Conservation (phyloP, 2,888 invertebrate species). For the Melanostoma scalare region DNA sequence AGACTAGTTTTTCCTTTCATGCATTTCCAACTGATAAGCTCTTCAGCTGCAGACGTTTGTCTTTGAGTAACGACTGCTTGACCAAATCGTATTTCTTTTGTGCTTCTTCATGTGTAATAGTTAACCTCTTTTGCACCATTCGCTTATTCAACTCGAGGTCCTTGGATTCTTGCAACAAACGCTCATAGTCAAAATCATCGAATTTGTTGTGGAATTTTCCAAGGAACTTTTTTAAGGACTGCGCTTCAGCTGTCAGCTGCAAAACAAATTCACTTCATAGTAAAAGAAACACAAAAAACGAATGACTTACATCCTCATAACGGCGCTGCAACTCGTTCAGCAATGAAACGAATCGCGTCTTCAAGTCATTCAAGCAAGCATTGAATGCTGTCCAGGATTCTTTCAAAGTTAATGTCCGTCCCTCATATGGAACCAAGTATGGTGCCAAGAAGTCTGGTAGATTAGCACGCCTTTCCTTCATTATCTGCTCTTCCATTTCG, state of each 20-base stretch:
- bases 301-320: conserved; percentile 85
- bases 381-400: conserved; percentile 78
- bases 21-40: background rate
- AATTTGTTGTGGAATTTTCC: conserved; percentile 80
- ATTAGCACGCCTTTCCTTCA: conserved; percentile 82
- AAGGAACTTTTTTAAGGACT: conserved; percentile 79
- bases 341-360: conserved; percentile 84
- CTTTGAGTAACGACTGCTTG: conserved; percentile 78
- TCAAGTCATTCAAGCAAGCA: conserved; percentile 87
- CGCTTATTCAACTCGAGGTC: conserved; percentile 80
- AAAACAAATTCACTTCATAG: conserved; percentile 15
- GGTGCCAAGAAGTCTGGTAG: conserved; percentile 85
- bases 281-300: background rate
- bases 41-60: conserved; percentile 77
- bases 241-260: conserved; percentile 79
- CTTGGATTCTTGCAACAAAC: conserved; percentile 78
- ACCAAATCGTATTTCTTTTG: conserved; percentile 80
- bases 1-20: background rate
- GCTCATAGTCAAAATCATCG: conserved; percentile 79
- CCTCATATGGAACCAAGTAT: conserved; percentile 83
- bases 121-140: conserved; percentile 81
- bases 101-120: conserved; percentile 80
- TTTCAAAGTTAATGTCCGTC: conserved; percentile 73
- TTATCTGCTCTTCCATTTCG: conserved; percentile 79
- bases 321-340: conserved; percentile 86